Evolutionary conservation across 2,797 vertebrate species (phyloP).

Genomic region (Dicrostonyx torquatus): DNA sequence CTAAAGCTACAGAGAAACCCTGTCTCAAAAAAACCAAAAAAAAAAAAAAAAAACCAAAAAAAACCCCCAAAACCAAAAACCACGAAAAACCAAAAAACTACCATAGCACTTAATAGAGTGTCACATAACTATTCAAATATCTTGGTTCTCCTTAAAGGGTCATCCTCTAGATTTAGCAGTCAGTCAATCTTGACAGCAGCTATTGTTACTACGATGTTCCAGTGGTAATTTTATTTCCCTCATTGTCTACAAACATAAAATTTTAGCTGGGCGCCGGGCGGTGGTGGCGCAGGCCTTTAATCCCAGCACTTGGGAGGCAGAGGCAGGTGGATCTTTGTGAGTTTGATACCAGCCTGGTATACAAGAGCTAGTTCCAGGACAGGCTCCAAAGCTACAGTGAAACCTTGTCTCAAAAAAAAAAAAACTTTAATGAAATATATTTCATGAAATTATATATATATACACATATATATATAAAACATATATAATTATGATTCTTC

Average conservation of each 20-base stretch:
- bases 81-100: too few relatives aligned
- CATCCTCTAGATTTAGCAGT: slow-evolving; percentile 31
- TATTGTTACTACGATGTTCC: slow-evolving; percentile 12
- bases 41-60: too few relatives aligned
- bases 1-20: too few relatives aligned
- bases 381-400: too few relatives aligned
- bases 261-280: rapidly evolving
- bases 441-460: not conserved
- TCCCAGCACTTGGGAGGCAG: too few relatives aligned
- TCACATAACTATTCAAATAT: slow-evolving; percentile 32
- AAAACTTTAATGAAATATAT: slow-evolving; percentile 20
- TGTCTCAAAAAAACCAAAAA: too few relatives aligned
- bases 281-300: too few relatives aligned
- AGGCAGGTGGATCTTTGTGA: too few relatives aligned
- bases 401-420: too few relatives aligned
- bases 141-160: slow-evolving; percentile 46
- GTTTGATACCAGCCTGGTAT: too few relatives aligned
- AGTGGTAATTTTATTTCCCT: slow-evolving; percentile 3
- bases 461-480: not conserved
- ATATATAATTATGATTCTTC: slow-evolving; percentile 45
- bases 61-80: too few relatives aligned
- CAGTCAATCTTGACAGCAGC: not conserved
- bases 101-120: slow-evolving; percentile 31
- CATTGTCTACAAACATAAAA: slow-evolving; percentile 50
- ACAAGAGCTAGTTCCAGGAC: too few relatives aligned